Evolutionary conservation across 2,797 vertebrate species (phyloP).

Genomic region (Borostomias antarcticus): DNA sequence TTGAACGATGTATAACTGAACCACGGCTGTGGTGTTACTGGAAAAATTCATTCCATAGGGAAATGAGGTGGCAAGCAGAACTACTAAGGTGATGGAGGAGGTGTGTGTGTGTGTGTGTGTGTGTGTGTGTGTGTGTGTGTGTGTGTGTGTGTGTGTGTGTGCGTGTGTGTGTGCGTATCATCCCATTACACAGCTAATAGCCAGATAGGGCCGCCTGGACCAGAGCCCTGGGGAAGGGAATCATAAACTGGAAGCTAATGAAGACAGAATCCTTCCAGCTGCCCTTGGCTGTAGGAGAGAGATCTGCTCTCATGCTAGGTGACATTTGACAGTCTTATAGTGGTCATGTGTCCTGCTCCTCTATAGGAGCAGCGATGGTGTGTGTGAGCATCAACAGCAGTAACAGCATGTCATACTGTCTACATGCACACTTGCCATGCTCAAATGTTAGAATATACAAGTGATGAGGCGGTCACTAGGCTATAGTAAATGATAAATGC

Average conservation of each 20-base stretch:
- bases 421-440: conserved; percentile 16
- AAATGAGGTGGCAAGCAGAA: conserved; percentile 22
- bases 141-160: conserved; percentile 3
- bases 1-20: neutral
- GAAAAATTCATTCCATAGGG: conserved; percentile 9
- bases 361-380: conserved; percentile 34
- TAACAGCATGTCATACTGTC: conserved; percentile 37
- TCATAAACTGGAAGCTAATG: conserved; percentile 53
- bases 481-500: no score
- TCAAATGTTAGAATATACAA: no score
- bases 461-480: no score
- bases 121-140: conserved; percentile 4
- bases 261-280: conserved; percentile 58
- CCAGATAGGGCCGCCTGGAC: conserved; percentile 41
- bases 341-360: conserved; percentile 20
- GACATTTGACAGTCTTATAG: conserved; percentile 15
- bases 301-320: conserved; percentile 11
- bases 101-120: conserved; percentile 14
- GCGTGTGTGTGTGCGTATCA: conserved; percentile 2
- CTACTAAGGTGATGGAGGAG: conserved; percentile 27
- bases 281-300: conserved; percentile 16
- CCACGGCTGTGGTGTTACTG: conserved; percentile 1
- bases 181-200: conserved; percentile 4
- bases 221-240: conserved; percentile 26
- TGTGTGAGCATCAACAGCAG: conserved; percentile 45